Evolutionary conservation across 2,797 vertebrate genomes (phyloP), one percentile per base, ranked within the genome.

Genomic region (Eulemur albifrons): DNA sequence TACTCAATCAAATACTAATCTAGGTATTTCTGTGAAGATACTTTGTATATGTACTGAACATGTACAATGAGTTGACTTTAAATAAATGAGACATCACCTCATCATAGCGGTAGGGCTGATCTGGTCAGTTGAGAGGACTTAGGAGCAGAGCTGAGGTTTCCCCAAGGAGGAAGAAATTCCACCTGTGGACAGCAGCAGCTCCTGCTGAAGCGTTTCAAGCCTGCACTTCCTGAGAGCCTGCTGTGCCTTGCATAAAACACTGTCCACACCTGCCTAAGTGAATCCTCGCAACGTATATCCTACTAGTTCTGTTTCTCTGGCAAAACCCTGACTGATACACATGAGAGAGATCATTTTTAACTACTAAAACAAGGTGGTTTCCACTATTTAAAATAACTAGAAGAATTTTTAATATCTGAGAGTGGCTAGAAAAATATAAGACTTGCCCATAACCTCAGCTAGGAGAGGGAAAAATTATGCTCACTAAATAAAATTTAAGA

Each of bases 351-450:
- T 2, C 14, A 54, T 57, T 90, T 91, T 70, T 69, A 80, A 76
- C 5, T 32, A 76, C 9, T 32, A 45, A 63, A 81, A 52, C 90
- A 54, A 54, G 20, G 52, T 70, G 7, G 21, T 79, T 73, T 77
- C 21, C 40, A 32, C 40, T 54, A 52, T 30, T 40, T 77, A 84
- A 54, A 86, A 32, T 75, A 70, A 25, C 8, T n/a, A 25, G n/a
- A 75, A 93, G 9, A 85, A 61, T 27, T 48, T 69, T 40, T 38
- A 54, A 50, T 80, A 83, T 40, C 45, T 81, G 32, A 81, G 14
- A 76, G 32, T 81, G 32, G 5, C 23, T 18, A 61, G 48, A 50
- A 80, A 83, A 25, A 1, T 50, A 80, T 32, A 84, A 76, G 8
- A 5, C 8, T 18, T 81, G 14, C 52, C 38, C 8, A 70, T 20